Base-by-base conservation (phyloP, 2,113 vertebrate genomes). In the Dendrocopos noguchii region DNA sequence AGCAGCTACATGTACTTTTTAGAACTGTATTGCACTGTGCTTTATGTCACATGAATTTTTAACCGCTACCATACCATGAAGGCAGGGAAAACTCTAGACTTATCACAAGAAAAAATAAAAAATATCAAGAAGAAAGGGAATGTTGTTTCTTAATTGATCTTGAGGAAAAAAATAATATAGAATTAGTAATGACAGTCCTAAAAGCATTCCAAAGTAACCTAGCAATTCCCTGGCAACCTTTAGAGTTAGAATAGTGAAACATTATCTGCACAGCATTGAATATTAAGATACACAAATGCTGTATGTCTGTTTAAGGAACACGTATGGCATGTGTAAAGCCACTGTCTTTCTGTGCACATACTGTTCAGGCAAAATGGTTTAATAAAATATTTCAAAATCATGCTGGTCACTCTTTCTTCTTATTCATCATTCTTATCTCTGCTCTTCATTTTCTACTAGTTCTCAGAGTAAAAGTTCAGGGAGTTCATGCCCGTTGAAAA, bases 401-500 rank as follows among this genome's bases (percentile, higher is more conserved):
- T 39, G 24, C 28, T 56, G n/a, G 34, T 20, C 6, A 63, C 15
- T 53, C 3, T 28, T n/a, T 61, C 28, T 59, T 65, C 18, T 77
- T 80, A 56, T 77, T 94, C 91, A 94, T 75, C 27, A 68, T 52
- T 55, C 55, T 80, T 88, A 75, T 31, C 4, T 78, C 33, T 74
- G 15, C 27, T 78, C 55, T 61, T 85, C 13, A 8, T 33, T 86
- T 93, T 83, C 68, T 86, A 39, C 25, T 13, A 68, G 16, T 52
- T 86, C 59, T 46, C 47, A 76, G 24, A 59, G 17, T 61, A 65
- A 68, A 84, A 71, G 11, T 53, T 56, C 31, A 78, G 24, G 4
- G 24, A 57, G 57, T 67, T 50, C 53, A 80, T 66, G 36, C 3
- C 7, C 36, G 7, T 67, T 80, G 28, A 52, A 84, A 87, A 88